phyloP scores from a whole-genome alignment of 2,113 vertebrate genomes.

The Podocnemis expansa region DNA sequence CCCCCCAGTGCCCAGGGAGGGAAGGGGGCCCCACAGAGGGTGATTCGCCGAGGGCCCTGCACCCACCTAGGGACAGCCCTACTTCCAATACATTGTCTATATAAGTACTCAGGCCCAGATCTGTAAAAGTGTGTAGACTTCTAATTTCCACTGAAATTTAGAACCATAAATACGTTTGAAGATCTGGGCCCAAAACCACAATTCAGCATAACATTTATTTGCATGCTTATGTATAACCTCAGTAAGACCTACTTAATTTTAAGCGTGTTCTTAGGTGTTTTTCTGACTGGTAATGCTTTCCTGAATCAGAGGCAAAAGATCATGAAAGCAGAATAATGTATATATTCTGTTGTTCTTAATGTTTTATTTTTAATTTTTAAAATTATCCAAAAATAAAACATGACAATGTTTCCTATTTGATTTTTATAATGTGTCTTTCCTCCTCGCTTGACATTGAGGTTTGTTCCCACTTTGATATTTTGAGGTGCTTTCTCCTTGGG shows the following conservation, averaged over 20 bases:
- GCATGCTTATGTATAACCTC: background rate
- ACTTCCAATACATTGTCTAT: background rate
- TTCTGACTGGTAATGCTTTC: background rate
- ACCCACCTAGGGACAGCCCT: too few relatives aligned
- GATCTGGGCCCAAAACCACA: background rate
- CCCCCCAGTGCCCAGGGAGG: too few relatives aligned
- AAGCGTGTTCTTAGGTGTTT: background rate
- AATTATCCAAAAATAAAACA: background rate
- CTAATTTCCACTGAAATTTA: background rate
- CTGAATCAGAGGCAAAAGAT: background rate
- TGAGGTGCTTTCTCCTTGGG: background rate
- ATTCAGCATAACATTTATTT: background rate
- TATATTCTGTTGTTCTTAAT: background rate
- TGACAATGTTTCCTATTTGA: background rate
- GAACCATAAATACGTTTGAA: background rate
- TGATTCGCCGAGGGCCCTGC: too few relatives aligned
- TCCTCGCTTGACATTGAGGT: background rate
- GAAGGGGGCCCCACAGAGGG: too few relatives aligned
- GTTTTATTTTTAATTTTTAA: background rate
- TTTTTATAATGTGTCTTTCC: background rate
- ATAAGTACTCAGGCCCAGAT: background rate
- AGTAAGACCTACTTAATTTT: background rate
- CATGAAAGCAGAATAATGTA: background rate
- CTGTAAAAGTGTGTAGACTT: background rate
- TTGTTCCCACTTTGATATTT: too few relatives aligned